Evolutionary conservation across 1,140 invertebrate species (phyloP).

Genomic region (Propsilocerus akamusi): DNA sequence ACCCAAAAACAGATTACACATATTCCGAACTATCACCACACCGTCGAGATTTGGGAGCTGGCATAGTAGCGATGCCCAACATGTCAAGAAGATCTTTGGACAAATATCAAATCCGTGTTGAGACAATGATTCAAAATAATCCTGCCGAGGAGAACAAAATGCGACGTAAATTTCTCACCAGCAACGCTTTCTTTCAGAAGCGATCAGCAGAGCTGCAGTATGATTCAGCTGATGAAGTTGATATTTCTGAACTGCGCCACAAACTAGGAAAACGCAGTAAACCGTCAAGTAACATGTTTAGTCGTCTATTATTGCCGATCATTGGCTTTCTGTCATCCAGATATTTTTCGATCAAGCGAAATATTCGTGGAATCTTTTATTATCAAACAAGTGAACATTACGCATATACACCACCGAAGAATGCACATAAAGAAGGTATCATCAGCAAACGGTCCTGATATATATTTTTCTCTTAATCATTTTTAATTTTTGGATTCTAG

Average conservation of each 20-base stretch:
- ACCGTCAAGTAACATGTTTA: not conserved
- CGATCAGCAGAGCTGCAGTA: slow-evolving; percentile 11
- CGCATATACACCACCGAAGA: not conserved
- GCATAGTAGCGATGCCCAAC: slow-evolving; percentile 58
- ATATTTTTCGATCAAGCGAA: not conserved
- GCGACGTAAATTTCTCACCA: slow-evolving; percentile 13
- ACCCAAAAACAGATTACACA: slow-evolving; percentile 66
- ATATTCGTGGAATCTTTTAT: not conserved
- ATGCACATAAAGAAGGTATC: not conserved
- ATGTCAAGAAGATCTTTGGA: slow-evolving; percentile 49
- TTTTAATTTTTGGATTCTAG: not conserved
- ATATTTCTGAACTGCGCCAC: slow-evolving; percentile 6
- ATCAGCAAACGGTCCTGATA: not conserved
- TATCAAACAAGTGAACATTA: not conserved
- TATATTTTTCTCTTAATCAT: not conserved
- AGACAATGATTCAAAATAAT: slow-evolving; percentile 17
- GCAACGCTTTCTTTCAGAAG: not conserved
- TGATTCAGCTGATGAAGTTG: slow-evolving; percentile 20
- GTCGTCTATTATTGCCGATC: not conserved
- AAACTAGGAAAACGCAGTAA: not conserved
- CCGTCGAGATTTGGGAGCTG: slow-evolving; percentile 54
- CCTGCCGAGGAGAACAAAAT: slow-evolving; percentile 19
- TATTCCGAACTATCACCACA: slow-evolving; percentile 55
- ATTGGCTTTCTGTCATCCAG: not conserved
- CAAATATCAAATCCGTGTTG: slow-evolving; percentile 18